These are phyloP conservation scores for Aurelia aurita complex sp. Pacific DNA, from an alignment of 30 jellyfish, hydroid and myxozoan genomes.

Conservation along the genomic window DNA sequence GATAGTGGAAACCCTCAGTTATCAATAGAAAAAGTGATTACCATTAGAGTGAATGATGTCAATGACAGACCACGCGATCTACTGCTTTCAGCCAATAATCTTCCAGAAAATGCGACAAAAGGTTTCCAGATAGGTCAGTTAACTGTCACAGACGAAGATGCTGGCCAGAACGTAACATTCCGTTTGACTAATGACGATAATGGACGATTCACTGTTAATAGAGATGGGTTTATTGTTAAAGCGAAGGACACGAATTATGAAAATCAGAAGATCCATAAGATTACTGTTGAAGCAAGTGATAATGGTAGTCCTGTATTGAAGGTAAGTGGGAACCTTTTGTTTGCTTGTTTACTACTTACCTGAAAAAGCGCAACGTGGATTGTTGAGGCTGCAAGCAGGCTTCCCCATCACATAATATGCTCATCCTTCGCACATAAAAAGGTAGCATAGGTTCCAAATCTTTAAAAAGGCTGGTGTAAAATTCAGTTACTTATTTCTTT, in stretches of 20 bases:
- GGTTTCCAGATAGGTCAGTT: constrained; percentile 76
- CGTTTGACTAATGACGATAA: constrained; percentile 54
- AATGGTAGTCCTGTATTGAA: constrained; percentile 75
- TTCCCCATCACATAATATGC: too few species aligned
- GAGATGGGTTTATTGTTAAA: constrained; percentile 37
- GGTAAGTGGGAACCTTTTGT: constrained; percentile 16
- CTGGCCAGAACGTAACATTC: constrained; percentile 60
- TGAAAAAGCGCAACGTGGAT: too few species aligned
- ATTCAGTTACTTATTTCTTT: too few species aligned
- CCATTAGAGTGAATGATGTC: constrained; percentile 43
- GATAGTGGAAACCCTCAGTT: constrained; percentile 77
- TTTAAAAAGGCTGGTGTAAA: too few species aligned
- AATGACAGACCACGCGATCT: constrained; percentile 86
- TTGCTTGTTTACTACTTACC: too few species aligned
- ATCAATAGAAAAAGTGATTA: constrained; percentile 31
- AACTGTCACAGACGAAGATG: constrained; percentile 81
- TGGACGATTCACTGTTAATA: constrained; percentile 59
- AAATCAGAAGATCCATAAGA: constrained; percentile 44
- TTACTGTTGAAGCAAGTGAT: constrained; percentile 76
- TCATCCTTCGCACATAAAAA: too few species aligned
- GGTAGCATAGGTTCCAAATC: too few species aligned
- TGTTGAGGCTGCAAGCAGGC: too few species aligned
- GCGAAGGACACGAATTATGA: constrained; percentile 78
- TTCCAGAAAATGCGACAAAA: constrained; percentile 71
- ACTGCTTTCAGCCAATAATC: constrained; percentile 53